Conservation (phyloP, 2,797 vertebrate genomes). For the Spinus pinus region DNA sequence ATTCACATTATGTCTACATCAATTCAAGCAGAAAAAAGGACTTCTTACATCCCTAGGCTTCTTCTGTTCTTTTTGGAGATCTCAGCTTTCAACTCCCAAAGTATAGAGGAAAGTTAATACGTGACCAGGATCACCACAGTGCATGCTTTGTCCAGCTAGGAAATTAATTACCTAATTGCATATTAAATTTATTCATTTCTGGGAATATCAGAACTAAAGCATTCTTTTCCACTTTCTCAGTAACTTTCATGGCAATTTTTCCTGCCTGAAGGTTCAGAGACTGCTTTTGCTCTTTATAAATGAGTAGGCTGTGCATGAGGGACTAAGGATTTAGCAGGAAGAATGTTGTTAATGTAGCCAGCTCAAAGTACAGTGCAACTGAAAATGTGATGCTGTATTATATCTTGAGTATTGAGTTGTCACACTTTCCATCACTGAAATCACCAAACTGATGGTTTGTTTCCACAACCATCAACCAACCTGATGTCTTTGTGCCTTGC, state of each 20-base stretch:
- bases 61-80: neutral
- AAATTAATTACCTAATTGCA: neutral
- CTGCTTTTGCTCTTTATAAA: neutral
- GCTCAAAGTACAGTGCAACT: neutral
- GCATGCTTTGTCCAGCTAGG: neutral
- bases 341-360: neutral
- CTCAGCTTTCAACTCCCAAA: neutral
- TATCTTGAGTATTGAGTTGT: neutral
- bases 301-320: neutral
- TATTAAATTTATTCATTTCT: neutral
- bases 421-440: neutral
- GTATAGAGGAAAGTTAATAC: neutral
- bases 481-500: neutral
- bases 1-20: neutral
- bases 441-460: neutral
- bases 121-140: neutral
- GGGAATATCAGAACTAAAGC: neutral
- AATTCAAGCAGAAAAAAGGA: neutral
- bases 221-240: neutral
- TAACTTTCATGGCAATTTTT: neutral
- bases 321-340: neutral
- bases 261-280: neutral
- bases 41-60: neutral
- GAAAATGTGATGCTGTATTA: neutral
- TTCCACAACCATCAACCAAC: neutral